Evolutionary conservation across 53 echinoderm and acorn worm species (phyloP).

Genomic region (Pentamera pediparva): DNA sequence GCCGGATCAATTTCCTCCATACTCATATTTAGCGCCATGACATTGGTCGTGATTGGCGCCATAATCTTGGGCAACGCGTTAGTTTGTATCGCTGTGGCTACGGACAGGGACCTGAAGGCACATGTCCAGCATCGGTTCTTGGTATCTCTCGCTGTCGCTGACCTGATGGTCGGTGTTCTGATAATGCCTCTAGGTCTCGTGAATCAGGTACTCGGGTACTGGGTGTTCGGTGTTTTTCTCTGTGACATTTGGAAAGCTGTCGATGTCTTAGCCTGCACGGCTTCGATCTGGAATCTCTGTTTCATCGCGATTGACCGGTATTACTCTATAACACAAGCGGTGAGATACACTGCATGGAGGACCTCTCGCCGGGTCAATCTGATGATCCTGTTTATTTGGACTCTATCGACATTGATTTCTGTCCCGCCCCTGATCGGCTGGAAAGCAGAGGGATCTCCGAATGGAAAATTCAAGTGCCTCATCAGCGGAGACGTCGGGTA

Average conservation of each 20-base stretch:
- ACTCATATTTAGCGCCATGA: conserved; percentile 62
- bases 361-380: conserved; percentile 56
- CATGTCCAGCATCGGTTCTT: conserved; percentile 90
- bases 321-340: conserved; percentile 78
- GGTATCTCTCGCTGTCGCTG: conserved; percentile 80
- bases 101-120: conserved; percentile 63
- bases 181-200: conserved; percentile 91
- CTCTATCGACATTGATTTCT: conserved; percentile 78
- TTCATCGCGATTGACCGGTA: conserved; percentile 91
- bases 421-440: conserved; percentile 94
- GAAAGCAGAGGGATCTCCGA: conserved; percentile 44
- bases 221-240: conserved; percentile 83
- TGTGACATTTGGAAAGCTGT: conserved; percentile 85
- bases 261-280: conserved; percentile 88
- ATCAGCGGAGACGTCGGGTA: conserved; percentile 86
- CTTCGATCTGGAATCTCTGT: conserved; percentile 94
- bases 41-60: conserved; percentile 59
- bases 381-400: conserved; percentile 87
- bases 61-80: conserved; percentile 86
- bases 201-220: conserved; percentile 82
- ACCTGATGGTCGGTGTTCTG: conserved; percentile 85
- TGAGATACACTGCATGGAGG: conserved; percentile 81
- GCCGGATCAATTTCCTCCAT: no score
- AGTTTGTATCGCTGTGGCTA: conserved; percentile 86
- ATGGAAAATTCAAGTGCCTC: conserved; percentile 55